phyloP scores from a whole-genome alignment of 2,113 vertebrate genomes.

The Silurus glanis region DNA sequence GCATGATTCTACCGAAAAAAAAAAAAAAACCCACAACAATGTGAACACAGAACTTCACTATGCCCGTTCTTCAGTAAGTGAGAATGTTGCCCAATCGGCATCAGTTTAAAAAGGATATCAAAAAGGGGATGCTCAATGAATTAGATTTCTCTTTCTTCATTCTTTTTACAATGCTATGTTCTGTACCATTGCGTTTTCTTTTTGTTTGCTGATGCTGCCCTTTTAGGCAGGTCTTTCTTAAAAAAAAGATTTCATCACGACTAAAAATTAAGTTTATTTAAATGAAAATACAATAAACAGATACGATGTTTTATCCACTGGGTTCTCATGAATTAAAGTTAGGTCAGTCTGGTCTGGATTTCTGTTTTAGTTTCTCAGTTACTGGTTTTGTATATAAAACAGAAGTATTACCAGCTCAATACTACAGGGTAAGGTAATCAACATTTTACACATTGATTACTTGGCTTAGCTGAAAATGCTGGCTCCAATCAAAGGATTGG shows the following conservation, averaged over 20 bases:
- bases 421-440: background rate
- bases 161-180: background rate
- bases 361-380: background rate
- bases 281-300: background rate
- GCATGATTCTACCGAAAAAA: conserved; percentile 6
- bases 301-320: background rate
- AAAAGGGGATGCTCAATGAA: background rate
- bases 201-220: background rate
- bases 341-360: background rate
- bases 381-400: background rate
- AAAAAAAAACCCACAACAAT: background rate
- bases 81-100: background rate
- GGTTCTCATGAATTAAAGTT: background rate
- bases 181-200: background rate
- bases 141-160: background rate
- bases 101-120: background rate
- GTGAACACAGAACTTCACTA: background rate
- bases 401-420: background rate
- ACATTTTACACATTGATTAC: background rate
- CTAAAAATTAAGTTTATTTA: background rate
- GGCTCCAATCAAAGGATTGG: background rate
- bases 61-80: background rate
- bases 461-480: background rate
- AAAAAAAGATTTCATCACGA: background rate
- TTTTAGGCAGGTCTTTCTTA: background rate